A percentile compares a stretch with the other conserved stretches of the same genome.
Evolutionary conservation across 2,888 invertebrate genomes (phyloP).

Genomic region (Eupithecia centaureata): DNA sequence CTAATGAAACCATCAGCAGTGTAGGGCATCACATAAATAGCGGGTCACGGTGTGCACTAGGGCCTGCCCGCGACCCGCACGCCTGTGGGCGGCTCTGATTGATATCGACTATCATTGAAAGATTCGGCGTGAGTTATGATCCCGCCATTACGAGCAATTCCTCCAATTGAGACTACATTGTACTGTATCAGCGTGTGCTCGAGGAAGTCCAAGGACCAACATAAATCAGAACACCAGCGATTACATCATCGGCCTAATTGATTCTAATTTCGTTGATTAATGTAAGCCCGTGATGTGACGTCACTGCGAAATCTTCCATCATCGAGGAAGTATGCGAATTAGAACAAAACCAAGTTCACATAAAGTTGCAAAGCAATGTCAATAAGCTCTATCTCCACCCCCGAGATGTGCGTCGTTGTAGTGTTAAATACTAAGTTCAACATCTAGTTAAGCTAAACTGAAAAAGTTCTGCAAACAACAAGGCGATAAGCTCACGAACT

Average conservation of each 20-base stretch:
- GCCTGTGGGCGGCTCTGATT: neutral
- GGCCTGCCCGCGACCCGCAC: neutral
- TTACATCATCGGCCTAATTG: neutral
- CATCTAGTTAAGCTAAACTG: neutral
- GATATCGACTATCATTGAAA: neutral
- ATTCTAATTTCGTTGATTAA: constrained; percentile 1
- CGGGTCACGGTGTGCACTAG: neutral
- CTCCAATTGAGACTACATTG: constrained; percentile 4
- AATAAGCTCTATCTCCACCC: too few relatives aligned
- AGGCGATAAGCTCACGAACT: neutral
- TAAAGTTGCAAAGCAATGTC: neutral
- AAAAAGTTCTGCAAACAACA: neutral
- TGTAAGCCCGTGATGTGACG: neutral
- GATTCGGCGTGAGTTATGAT: neutral
- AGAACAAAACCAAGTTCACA: neutral
- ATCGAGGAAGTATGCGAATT: neutral
- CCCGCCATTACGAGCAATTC: neutral
- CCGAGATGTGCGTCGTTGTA: too few relatives aligned
- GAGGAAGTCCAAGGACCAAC: neutral
- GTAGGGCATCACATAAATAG: too few relatives aligned
- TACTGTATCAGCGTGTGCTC: too few relatives aligned
- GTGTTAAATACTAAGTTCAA: too few relatives aligned
- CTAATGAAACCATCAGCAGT: neutral
- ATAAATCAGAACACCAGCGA: neutral
- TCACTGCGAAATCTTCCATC: neutral